phyloP scores from a whole-genome alignment of 2,797 vertebrate species.

The Dipus sagitta region DNA sequence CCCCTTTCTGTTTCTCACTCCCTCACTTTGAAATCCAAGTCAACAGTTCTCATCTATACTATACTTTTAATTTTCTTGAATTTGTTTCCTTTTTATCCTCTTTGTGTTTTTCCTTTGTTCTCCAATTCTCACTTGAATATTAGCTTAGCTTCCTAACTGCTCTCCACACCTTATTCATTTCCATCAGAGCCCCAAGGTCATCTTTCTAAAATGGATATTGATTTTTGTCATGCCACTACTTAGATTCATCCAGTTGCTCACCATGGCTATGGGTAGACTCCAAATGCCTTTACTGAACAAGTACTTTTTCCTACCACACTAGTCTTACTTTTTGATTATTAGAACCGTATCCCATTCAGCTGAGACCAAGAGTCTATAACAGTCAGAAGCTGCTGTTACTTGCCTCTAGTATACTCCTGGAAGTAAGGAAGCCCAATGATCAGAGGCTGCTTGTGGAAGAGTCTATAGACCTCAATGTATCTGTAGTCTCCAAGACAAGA shows the following conservation, averaged over 20 bases:
- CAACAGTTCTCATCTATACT: background rate
- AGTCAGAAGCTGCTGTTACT: background rate
- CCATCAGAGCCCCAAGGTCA: constrained; percentile 32
- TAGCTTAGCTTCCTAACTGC: background rate
- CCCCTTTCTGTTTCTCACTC: background rate
- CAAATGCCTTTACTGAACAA: background rate
- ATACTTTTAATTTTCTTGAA: constrained; percentile 2
- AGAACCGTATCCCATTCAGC: background rate
- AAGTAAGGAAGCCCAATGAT: background rate
- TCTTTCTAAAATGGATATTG: constrained; percentile 56
- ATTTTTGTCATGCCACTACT: background rate
- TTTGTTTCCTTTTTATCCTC: background rate
- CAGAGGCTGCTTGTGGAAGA: background rate
- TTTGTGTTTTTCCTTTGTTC: background rate
- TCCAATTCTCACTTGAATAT: background rate
- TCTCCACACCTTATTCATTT: background rate
- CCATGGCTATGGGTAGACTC: background rate
- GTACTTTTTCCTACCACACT: background rate
- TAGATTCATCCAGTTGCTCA: background rate
- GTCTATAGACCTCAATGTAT: background rate
- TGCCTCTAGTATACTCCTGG: background rate
- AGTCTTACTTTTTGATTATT: background rate
- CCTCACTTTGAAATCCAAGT: constrained; percentile 30
- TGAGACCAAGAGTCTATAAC: background rate
- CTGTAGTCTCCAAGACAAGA: background rate